These are phyloP conservation scores for Oscheius myriophilus DNA, from an alignment of 2,888 invertebrate species.

Conservation along the genomic window DNA sequence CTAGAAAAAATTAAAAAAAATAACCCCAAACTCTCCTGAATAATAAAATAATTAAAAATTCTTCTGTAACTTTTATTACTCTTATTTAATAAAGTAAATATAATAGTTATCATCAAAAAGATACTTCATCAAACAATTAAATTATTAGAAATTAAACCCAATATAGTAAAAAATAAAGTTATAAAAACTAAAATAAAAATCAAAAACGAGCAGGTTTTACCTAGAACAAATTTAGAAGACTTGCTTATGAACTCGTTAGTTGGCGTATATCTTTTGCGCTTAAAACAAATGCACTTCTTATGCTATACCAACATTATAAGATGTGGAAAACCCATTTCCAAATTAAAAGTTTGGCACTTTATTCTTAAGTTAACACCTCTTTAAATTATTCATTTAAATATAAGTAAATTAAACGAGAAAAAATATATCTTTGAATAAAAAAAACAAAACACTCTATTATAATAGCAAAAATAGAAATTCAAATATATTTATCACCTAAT, in stretches of 20 bases:
- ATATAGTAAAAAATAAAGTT: too few species aligned
- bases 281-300: slow-evolving; percentile 64
- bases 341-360: slow-evolving; percentile 60
- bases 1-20: slow-evolving; percentile 44
- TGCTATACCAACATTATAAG: slow-evolving; percentile 56
- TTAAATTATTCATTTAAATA: slow-evolving; percentile 55
- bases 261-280: slow-evolving; percentile 60
- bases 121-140: too few species aligned
- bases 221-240: slow-evolving; percentile 61
- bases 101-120: slow-evolving; percentile 50
- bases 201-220: slow-evolving; percentile 55
- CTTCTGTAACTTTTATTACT: slow-evolving; percentile 43
- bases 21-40: slow-evolving; percentile 51
- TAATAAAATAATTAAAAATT: slow-evolving; percentile 54
- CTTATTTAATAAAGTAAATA: slow-evolving; percentile 49
- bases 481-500: slow-evolving; percentile 55
- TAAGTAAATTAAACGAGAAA: slow-evolving; percentile 58
- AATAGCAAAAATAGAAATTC: slow-evolving; percentile 54
- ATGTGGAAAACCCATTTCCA: slow-evolving; percentile 63
- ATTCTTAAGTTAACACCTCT: slow-evolving; percentile 58
- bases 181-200: slow-evolving; percentile 52
- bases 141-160: too few species aligned
- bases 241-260: slow-evolving; percentile 53
- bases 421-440: slow-evolving; percentile 61
- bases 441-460: slow-evolving; percentile 64